Evolutionary conservation across 2,113 vertebrate genomes (phyloP).

Genomic region (Archocentrus centrarchus): DNA sequence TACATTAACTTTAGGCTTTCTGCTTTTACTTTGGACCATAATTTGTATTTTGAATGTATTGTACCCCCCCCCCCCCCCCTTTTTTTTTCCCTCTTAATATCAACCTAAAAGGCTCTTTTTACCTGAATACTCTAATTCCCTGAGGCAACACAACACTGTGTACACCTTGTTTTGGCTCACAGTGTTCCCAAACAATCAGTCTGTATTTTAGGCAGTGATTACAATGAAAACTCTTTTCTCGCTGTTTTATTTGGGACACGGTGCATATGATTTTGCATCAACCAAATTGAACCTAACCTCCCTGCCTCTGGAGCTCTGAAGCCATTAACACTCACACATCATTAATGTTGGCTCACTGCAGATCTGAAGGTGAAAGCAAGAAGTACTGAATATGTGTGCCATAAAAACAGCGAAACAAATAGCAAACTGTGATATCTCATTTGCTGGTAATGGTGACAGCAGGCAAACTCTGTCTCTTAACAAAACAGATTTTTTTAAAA

Average conservation of each 20-base stretch:
- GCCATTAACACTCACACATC: conserved; percentile 9
- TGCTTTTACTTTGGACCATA: background rate
- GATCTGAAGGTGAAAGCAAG: conserved; percentile 30
- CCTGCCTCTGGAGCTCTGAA: background rate
- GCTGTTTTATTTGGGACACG: background rate
- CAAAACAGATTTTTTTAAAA: background rate
- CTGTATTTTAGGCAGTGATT: conserved; percentile 4
- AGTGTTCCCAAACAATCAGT: conserved; percentile 10
- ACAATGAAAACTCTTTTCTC: background rate
- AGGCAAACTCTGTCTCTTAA: background rate
- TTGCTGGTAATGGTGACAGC: conserved; percentile 7
- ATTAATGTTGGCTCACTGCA: background rate
- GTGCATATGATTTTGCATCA: background rate
- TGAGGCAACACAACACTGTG: background rate
- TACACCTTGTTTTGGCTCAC: background rate
- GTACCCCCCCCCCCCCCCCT: background rate
- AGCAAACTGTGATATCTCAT: background rate
- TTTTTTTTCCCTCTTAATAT: background rate
- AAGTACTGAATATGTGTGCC: conserved; percentile 37
- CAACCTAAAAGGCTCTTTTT: background rate
- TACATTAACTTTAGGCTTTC: background rate
- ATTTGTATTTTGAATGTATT: background rate
- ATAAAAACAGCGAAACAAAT: conserved; percentile 30
- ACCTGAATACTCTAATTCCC: background rate
- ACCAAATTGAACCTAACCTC: background rate